These are phyloP conservation scores for Fragum fragum DNA, from an alignment of 2,888 invertebrate genomes.

Conservation along the genomic window DNA sequence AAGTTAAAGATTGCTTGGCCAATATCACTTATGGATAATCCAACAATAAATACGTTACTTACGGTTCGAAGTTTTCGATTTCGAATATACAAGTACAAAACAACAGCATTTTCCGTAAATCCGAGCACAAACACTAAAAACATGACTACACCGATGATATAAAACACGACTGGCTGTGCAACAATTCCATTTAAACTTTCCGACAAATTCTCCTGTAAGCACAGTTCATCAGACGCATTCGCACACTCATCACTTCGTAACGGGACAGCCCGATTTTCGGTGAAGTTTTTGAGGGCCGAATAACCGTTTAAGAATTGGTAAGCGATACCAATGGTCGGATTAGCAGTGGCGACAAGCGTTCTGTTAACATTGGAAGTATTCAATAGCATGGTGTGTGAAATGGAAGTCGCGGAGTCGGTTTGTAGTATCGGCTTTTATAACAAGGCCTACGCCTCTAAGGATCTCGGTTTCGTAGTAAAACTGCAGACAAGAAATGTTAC, in stretches of 20 bases:
- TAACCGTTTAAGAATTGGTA: neutral
- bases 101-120: slow-evolving; percentile 37
- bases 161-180: slow-evolving; percentile 22
- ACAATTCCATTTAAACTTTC: neutral
- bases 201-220: neutral
- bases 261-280: neutral
- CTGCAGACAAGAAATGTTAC: neutral
- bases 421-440: slow-evolving; percentile 26
- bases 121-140: slow-evolving; percentile 37
- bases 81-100: slow-evolving; percentile 35
- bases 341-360: neutral
- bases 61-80: slow-evolving; percentile 29
- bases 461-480: slow-evolving; percentile 4
- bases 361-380: neutral
- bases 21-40: slow-evolving; percentile 45
- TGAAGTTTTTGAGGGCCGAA: neutral
- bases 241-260: neutral
- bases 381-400: slow-evolving; percentile 17
- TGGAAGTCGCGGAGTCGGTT: neutral
- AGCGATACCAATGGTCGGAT: neutral
- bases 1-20: slow-evolving; percentile 42
- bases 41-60: slow-evolving; percentile 42
- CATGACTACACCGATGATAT: slow-evolving; percentile 43
- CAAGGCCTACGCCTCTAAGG: neutral
- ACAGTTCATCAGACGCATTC: neutral